Conservation (phyloP, 2,797 vertebrate species). For the Xiphorhynchus erythropygius region DNA sequence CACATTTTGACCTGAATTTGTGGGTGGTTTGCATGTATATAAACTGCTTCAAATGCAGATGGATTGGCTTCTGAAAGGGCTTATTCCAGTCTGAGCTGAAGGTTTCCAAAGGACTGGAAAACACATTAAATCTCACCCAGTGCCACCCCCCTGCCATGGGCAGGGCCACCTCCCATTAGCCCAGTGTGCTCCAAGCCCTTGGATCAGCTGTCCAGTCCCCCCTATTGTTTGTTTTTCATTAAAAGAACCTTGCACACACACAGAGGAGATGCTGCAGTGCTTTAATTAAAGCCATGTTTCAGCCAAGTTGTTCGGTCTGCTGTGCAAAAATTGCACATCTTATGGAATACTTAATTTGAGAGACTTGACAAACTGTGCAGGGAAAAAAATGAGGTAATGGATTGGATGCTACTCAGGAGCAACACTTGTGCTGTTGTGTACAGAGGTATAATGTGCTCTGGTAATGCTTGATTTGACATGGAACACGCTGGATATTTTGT, state of each 20-base stretch:
- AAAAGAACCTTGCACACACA: background rate
- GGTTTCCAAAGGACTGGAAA: background rate
- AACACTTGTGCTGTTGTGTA: background rate
- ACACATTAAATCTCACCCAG: background rate
- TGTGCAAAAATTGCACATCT: background rate
- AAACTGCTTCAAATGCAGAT: background rate
- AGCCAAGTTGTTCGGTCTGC: background rate
- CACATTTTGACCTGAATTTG: background rate
- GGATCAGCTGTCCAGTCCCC: background rate
- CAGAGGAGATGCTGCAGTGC: background rate
- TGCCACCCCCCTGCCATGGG: background rate
- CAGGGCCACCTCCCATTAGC: background rate
- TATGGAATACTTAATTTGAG: conserved; percentile 2
- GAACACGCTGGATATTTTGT: background rate
- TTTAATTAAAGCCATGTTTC: background rate
- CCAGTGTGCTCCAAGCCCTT: background rate
- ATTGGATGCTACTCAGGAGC: background rate
- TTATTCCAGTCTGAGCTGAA: rapidly evolving
- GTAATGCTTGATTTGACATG: background rate
- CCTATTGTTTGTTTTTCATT: background rate
- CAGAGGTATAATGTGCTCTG: background rate
- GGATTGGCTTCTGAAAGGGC: background rate
- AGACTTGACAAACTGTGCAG: background rate
- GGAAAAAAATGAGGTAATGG: background rate
- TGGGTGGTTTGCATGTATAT: rapidly evolving